Evolutionary conservation across 2,113 vertebrate genomes (phyloP), one percentile per base, ranked within the genome.

Genomic region (Cynopterus brachyotis): DNA sequence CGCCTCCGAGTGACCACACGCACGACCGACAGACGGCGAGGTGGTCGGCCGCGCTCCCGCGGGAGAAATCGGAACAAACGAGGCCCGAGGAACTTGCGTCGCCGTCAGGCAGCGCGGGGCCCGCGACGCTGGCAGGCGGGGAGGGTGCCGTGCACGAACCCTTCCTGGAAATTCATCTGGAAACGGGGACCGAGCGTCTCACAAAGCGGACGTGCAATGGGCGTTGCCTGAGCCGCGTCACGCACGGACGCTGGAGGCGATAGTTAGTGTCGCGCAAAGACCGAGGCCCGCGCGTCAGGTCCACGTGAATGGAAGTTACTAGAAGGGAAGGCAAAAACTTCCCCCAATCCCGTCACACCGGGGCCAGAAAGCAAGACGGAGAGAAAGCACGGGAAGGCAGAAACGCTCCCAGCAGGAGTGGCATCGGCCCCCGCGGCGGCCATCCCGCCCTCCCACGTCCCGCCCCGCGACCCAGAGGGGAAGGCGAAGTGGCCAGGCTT

Each of bases 1-100:
- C 0, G 28, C 13, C 19, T 12, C 16, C 47, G 6, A 26, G 20
- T 32, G 35, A 7, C 9, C 6, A 64, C 0, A 16, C 0, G 8
- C 0, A 22, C 2, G 13, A 15, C 30, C 5, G 10, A 13, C 3
- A 64, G 57, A 22, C 16, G 17, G 17, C 0, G 30, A 9, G 12
- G 32, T 0, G 20, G 5, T 57, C 8, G 12, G 1, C 4, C 6
- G 57, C 32, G 9, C 22, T 4, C 9, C 16, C 7, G n/a, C 0
- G 2, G 11, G 53, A 24, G 66, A 84, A 24, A 40, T 10, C 10
- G 55, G n/a, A 15, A 50, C 2, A 30, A 9, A 88, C 20, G 10
- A 35, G 57, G 24, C 17, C 4, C 0, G 11, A 19, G 28, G 9
- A 78, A 40, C n/a, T n/a, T n/a, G n/a, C n/a, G n/a, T n/a, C n/a